Evolutionary conservation across 2,113 vertebrate genomes (phyloP), one percentile per base, ranked within the genome.

Genomic region (Psettodes erumei): DNA sequence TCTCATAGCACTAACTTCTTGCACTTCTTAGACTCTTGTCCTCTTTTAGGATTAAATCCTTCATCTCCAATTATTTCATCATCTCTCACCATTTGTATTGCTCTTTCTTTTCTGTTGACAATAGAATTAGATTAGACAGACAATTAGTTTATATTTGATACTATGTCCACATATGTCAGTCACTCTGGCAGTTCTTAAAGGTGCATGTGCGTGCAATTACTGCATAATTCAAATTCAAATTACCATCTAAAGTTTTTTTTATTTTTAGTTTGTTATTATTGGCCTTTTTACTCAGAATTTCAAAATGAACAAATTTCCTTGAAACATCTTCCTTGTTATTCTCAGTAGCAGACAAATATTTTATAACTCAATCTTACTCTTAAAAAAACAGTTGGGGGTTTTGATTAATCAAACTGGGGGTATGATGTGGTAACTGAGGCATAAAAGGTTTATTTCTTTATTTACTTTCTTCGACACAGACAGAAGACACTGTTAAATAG

Each of bases 401-500:
- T 45, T 67, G 5, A 68, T 40, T 0, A 27, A 35, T 19, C 11
- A 12, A 60, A 47, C 6, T 8, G 16, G 4, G 4, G 27, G 7
- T 21, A 16, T 9, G 1, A 38, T 25, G 25, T 33, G n/a, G 1
- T 45, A n/a, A 21, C 51, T 51, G 33, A 45, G 45, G 28, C 12
- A 71, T 30, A 32, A 59, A 8, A 3, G 37, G 3, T 27, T 37
- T 28, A 79, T 76, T 55, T 16, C 21, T 38, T 35, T n/a, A n/a
- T n/a, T n/a, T n/a, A 33, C 15, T 0, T 66, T 48, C 11, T 38
- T 56, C 9, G 8, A 7, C n/a, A 35, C 4, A 60, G 32, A 42
- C 18, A 50, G 15, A 68, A 62, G 13, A 63, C 23, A 60, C 62
- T 66, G 66, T 35, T 21, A 65, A 65, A 81, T 6, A 72, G 32